Conservation (phyloP, 2,888 invertebrate species). For the Zeuzera pyrina region DNA sequence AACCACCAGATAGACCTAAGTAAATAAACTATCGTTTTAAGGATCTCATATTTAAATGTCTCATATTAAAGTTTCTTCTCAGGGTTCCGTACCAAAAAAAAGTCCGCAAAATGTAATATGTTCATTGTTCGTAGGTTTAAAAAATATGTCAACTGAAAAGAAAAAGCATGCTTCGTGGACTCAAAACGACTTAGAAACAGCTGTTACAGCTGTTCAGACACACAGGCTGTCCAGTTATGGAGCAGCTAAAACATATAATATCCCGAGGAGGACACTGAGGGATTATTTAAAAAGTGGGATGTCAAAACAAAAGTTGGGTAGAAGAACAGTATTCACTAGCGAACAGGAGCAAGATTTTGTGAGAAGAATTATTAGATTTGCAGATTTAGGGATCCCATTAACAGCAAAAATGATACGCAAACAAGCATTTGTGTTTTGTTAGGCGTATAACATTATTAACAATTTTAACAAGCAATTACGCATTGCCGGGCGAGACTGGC, state of each 20-base stretch:
- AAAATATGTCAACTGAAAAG: not conserved
- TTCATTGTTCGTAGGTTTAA: not conserved
- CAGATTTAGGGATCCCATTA: slow-evolving; percentile 13
- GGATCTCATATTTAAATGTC: too few relatives aligned
- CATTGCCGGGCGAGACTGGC: not conserved
- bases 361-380: slow-evolving; percentile 8
- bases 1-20: too few relatives aligned
- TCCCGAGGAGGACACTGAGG: not conserved
- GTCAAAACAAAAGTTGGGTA: not conserved
- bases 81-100: too few relatives aligned
- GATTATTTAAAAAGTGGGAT: not conserved
- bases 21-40: too few relatives aligned
- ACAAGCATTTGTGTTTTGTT: slow-evolving; percentile 13
- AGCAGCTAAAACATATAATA: not conserved
- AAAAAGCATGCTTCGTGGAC: not conserved
- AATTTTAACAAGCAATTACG: slow-evolving; percentile 4
- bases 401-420: slow-evolving; percentile 12
- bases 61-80: too few relatives aligned
- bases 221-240: not conserved
- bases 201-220: not conserved
- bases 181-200: not conserved
- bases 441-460: slow-evolving; percentile 9
- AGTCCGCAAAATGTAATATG: too few relatives aligned
- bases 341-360: slow-evolving; percentile 12
- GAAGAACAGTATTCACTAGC: not conserved